Base-by-base conservation (phyloP, 2,888 invertebrate genomes). In the Cephonodes hylas region DNA sequence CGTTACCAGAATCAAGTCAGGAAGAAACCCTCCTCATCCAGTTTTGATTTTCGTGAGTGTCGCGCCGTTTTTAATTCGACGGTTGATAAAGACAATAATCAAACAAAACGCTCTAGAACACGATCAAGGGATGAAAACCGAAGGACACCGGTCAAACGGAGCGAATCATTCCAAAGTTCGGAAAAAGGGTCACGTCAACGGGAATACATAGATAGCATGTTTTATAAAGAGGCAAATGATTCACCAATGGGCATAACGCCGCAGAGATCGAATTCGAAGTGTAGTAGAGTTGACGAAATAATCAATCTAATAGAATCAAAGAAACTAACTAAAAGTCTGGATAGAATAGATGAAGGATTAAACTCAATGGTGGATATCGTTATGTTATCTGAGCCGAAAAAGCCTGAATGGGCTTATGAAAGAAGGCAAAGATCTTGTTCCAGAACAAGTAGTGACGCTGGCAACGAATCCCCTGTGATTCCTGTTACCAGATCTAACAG, bases 351-450 rank as follows among this genome's bases (percentile, higher is more conserved):
- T 76, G 94, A 94, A 79, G 95, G 96, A 18, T 81, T 96, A 23
- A 94, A 96, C 74, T 93, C 95, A 0, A 94, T 96, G 93, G 94
- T 96, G 0, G 95, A 95, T 73, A 95, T 96, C 42, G 94, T 96
- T 0, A 92, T 96, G 66, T 93, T 94, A n/a, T 86, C 93, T 4
- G 93, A 94, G 63, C 93, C 93, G 3, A 90, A 85, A 48, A 90
- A 88, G 64, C 79, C 85, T 0, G 71, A 80, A 1, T 89, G 89
- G 87, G 84, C 91, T 31, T 92, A 91, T 62, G 91, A 90, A 62
- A 84, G 84, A 70, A 75, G 91, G 60, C 91, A 91, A 66, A 80
- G 89, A 68, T 86, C 91, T 0, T 80, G 83, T 68, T 91, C 92
- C 0, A 77, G 88, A 65, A 84, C 91, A 0, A 89, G 80, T 67